Base-by-base conservation (phyloP, 2,113 vertebrate genomes). In the Psilopsiagon aurifrons region DNA sequence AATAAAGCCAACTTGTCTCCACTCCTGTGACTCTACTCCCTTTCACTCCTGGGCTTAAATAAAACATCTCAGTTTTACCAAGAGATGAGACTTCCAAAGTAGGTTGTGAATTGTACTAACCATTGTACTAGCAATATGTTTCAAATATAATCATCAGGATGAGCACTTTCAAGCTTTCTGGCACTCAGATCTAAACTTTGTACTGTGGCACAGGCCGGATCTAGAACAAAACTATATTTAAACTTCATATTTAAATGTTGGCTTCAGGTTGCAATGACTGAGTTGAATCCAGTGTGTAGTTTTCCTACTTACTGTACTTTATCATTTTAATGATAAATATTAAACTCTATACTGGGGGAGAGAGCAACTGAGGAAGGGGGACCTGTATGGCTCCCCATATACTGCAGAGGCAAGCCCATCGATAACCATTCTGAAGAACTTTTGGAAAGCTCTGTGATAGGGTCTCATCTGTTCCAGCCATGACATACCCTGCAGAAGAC, bases 261-360 rank as follows among this genome's bases (percentile, higher is more conserved):
- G 37, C 93, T 97, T 95, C 14, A 8, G 11, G 18, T 84, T 82
- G 80, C 77, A 90, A 85, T 78, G 81, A 93, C 54, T n/a, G 57
- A 83, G 49, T 69, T 20, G 3, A 68, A 68, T 52, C 13, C 49
- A 52, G 24, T 27, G 22, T 29, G 17, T 28, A 31, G 60, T 85
- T 95, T 85, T 71, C 25, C 39, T 82, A 8, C 24, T 69, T 64
- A 76, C 37, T 77, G 39, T 35, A 64, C 70, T 77, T 77, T 71
- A 68, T 68, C 11, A 43, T 43, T 76, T 67, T 80, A 27, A 80
- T 83, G 64, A 68, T 66, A 62, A 85, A 77, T 63, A 75, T 24
- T 77, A 86, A 85, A 64, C 17, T 41, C 46, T 63, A 9, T 35
- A 47, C n/a, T 73, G 46, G 17, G 39, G 43, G 35, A 84, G 43